phyloP scores from a whole-genome alignment of 2,888 invertebrate species.

The Tetragonisca angustula region DNA sequence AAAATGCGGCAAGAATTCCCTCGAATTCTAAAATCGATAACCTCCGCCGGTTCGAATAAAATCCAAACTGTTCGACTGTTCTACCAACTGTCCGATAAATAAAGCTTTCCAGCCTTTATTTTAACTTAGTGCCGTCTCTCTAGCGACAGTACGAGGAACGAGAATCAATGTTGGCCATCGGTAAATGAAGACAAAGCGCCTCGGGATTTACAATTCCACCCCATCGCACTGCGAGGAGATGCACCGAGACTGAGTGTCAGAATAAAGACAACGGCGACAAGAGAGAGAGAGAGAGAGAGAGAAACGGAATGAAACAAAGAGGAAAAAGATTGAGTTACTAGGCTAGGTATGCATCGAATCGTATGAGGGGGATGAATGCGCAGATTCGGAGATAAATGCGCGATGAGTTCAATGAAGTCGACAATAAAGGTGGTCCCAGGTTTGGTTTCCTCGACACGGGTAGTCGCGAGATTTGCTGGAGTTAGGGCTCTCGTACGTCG shows the following conservation, averaged over 20 bases:
- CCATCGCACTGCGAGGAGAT: conserved; percentile 60
- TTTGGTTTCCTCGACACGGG: conserved; percentile 61
- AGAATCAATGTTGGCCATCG: conserved; percentile 64
- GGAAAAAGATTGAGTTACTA: conserved; percentile 57
- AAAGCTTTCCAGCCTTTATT: conserved; percentile 44
- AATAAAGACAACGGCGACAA: conserved; percentile 44
- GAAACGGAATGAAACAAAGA: background rate
- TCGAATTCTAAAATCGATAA: background rate
- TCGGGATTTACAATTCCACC: conserved; percentile 51
- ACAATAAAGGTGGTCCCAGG: conserved; percentile 74
- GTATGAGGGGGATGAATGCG: too few species aligned
- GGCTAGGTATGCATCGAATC: conserved; percentile 40
- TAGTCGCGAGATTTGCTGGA: conserved; percentile 53
- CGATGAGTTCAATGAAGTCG: conserved; percentile 78
- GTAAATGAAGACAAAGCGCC: conserved; percentile 71
- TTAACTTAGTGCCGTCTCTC: conserved; percentile 46
- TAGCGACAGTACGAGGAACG: conserved; percentile 56
- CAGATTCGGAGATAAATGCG: conserved; percentile 74
- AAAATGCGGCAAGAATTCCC: too few species aligned
- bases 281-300: conserved; percentile 33
- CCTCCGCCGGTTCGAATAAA: background rate
- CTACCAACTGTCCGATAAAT: conserved; percentile 42
- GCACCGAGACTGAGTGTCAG: conserved; percentile 51
- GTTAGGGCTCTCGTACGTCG: conserved; percentile 61
- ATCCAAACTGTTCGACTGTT: background rate